phyloP scores from a whole-genome alignment of 1,140 invertebrate genomes.

The Spodoptera frugiperda region DNA sequence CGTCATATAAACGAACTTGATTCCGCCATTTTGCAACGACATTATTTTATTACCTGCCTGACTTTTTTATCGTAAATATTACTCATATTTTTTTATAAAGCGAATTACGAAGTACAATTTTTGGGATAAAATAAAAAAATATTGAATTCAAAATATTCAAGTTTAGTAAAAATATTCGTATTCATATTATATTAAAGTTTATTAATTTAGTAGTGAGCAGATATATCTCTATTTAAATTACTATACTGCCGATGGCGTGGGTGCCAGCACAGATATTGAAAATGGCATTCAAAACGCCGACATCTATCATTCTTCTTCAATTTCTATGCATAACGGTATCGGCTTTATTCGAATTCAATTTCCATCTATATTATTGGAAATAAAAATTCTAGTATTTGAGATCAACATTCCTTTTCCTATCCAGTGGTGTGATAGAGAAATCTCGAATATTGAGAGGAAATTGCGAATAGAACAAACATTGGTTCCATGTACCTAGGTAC shows the following conservation, averaged over 20 bases:
- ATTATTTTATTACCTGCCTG: too few relatives aligned
- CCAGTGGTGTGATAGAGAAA: neutral
- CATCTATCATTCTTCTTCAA: slow-evolving; percentile 31
- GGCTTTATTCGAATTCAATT: slow-evolving; percentile 7
- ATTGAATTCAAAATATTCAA: neutral
- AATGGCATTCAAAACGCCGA: slow-evolving; percentile 3
- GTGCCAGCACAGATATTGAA: neutral
- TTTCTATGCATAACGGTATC: slow-evolving; percentile 20
- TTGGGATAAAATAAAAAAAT: too few relatives aligned
- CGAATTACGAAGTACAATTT: too few relatives aligned
- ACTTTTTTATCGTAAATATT: too few relatives aligned
- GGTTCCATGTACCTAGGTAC: too few relatives aligned
- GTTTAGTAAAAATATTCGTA: too few relatives aligned
- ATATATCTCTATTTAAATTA: neutral
- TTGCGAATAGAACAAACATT: too few relatives aligned
- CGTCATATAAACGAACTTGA: too few relatives aligned
- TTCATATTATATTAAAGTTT: too few relatives aligned
- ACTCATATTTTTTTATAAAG: too few relatives aligned
- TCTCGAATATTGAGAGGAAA: neutral
- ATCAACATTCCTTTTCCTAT: neutral
- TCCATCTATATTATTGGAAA: neutral
- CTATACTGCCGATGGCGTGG: neutral
- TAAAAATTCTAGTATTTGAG: neutral
- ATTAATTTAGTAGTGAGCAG: too few relatives aligned
- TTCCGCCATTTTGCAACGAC: too few relatives aligned